Percentiles rank a stretch among this genome's conserved stretches.
Conservation (phyloP, 23 tunicate species). For the Aplidium turbinatum region DNA sequence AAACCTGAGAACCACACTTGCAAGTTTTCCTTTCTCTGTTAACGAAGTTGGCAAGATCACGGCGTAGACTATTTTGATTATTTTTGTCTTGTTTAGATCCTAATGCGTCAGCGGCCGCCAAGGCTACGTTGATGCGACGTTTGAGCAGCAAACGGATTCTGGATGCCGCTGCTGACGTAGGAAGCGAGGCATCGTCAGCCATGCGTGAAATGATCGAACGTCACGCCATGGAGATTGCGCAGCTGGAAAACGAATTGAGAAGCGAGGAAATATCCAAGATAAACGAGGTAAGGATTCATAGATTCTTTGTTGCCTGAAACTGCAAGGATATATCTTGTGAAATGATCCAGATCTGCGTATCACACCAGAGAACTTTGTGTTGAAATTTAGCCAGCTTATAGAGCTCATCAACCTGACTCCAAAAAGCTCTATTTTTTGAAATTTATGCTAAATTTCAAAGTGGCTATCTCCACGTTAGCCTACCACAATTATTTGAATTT, state of each 20-base stretch:
- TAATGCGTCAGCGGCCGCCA: constrained; percentile 29
- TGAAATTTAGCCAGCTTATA: too few relatives aligned
- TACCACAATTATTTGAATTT: too few relatives aligned
- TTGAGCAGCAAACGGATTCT: constrained; percentile 53
- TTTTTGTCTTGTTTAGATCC: constrained; percentile 3
- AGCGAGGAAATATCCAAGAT: constrained; percentile 82
- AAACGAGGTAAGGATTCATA: constrained; percentile 59
- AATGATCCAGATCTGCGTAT: too few relatives aligned
- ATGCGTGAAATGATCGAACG: constrained; percentile 84
- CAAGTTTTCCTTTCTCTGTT: neutral
- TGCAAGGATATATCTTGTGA: too few relatives aligned
- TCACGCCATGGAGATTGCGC: constrained; percentile 83
- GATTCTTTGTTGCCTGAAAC: too few relatives aligned
- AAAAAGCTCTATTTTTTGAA: too few relatives aligned
- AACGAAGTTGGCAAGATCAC: neutral
- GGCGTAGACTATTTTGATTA: neutral
- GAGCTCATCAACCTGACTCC: too few relatives aligned
- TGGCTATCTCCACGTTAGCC: too few relatives aligned
- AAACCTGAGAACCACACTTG: too few relatives aligned
- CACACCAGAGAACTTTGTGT: neutral
- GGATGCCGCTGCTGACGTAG: constrained; percentile 44
- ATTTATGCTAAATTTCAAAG: too few relatives aligned
- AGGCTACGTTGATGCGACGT: constrained; percentile 38
- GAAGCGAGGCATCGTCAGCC: constrained; percentile 30
- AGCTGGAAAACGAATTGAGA: constrained; percentile 74